Evolutionary conservation across 92 coral and sea anemone genomes (phyloP).

Genomic region (Montipora capitata): DNA sequence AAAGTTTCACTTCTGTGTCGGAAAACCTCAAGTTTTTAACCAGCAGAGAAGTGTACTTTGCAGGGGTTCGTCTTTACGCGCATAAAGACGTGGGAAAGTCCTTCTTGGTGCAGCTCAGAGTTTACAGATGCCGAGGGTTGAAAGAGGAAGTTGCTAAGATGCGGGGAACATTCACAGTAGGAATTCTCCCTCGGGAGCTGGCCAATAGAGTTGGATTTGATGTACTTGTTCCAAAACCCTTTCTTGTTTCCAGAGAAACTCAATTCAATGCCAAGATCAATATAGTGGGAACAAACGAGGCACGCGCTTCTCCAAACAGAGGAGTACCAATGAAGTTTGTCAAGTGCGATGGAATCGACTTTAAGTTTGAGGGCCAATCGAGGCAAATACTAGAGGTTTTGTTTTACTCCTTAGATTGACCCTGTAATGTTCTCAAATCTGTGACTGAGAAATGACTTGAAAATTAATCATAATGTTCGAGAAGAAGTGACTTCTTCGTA

Average conservation of each 20-base stretch:
- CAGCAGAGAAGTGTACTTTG: constrained; percentile 28
- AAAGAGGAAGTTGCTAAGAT: constrained; percentile 24
- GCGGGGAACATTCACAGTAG: constrained; percentile 31
- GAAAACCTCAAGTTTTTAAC: constrained; percentile 37
- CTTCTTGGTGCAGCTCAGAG: constrained; percentile 29
- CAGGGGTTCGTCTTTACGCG: constrained; percentile 55
- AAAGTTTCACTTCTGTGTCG: constrained; percentile 12
- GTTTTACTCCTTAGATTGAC: constrained; percentile 23
- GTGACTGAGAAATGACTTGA: neutral
- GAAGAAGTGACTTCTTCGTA: too few relatives aligned
- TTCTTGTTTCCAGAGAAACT: constrained; percentile 16
- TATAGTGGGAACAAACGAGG: constrained; percentile 17
- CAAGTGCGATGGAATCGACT: constrained; percentile 58
- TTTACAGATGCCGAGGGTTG: neutral
- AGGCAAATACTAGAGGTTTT: constrained; percentile 65
- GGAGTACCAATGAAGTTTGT: constrained; percentile 26
- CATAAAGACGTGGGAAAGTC: constrained; percentile 31
- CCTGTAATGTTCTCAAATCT: too few relatives aligned
- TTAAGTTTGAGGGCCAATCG: constrained; percentile 69
- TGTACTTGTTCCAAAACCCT: constrained; percentile 53
- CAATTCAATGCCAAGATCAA: constrained; percentile 22
- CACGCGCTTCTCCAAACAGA: constrained; percentile 36
- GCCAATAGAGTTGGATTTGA: constrained; percentile 62
- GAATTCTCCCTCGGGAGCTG: neutral
- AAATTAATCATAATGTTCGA: neutral